A percentile compares a stretch with the other conserved stretches of the same genome.
Evolutionary conservation across 2,888 invertebrate genomes (phyloP).

Genomic region (Rhagonycha lutea): DNA sequence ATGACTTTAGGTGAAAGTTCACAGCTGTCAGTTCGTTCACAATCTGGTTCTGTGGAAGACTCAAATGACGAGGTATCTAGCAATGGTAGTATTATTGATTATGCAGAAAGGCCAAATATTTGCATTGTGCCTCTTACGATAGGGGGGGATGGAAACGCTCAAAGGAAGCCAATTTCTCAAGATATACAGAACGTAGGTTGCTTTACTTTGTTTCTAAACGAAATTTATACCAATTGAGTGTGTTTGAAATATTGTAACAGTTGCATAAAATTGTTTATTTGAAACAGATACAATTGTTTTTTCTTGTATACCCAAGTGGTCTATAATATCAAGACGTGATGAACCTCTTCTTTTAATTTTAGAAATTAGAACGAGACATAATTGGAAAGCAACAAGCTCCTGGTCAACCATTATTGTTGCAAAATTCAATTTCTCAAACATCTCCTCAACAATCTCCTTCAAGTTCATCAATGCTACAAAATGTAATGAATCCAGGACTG

Average conservation of each 20-base stretch:
- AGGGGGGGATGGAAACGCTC: constrained; percentile 65
- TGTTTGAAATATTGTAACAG: no score
- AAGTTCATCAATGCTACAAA: constrained; percentile 53
- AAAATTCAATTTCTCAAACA: constrained; percentile 50
- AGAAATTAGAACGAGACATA: constrained; percentile 72
- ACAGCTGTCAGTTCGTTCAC: constrained; percentile 58
- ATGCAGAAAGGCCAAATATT: constrained; percentile 47
- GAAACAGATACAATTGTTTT: no score
- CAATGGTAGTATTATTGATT: constrained; percentile 50
- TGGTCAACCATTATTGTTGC: constrained; percentile 46
- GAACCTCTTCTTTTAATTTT: constrained; percentile 25
- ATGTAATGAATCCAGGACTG: neutral
- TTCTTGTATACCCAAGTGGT: neutral
- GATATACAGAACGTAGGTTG: constrained; percentile 60
- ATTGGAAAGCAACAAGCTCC: constrained; percentile 57
- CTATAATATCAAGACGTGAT: no score
- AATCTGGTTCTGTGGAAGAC: constrained; percentile 59
- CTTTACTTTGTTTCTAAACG: constrained; percentile 2
- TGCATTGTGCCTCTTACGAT: constrained; percentile 39
- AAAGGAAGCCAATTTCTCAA: constrained; percentile 72
- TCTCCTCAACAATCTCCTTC: constrained; percentile 42
- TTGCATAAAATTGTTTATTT: no score
- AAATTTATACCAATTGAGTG: no score
- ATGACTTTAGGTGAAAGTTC: constrained; percentile 60
- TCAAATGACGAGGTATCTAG: constrained; percentile 52